Conservation (phyloP, 2,797 vertebrate species). For the Cyprinodon diabolis region DNA sequence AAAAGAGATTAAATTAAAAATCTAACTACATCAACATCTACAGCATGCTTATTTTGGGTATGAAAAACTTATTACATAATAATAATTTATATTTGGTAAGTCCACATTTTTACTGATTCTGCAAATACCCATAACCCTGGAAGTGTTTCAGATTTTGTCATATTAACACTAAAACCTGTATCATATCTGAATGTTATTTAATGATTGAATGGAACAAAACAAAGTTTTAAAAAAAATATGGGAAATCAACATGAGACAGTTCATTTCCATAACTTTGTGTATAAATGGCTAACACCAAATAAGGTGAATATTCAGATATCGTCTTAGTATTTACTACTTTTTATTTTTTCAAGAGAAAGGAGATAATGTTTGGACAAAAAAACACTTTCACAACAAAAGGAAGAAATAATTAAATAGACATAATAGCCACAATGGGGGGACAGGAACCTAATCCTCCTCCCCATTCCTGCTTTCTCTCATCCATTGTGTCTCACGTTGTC, state of each 20-base stretch:
- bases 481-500: conserved; percentile 27
- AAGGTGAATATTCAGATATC: neutral
- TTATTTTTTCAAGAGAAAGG: neutral
- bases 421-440: conserved; percentile 21
- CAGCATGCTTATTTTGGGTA: neutral
- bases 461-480: conserved; percentile 19
- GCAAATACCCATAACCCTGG: neutral
- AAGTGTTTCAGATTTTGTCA: neutral
- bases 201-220: neutral
- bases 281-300: neutral
- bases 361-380: neutral
- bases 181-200: neutral
- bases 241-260: neutral
- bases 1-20: neutral
- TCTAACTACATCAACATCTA: too few species aligned
- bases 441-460: conserved; percentile 30
- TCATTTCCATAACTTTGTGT: neutral
- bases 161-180: neutral
- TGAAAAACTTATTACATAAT: neutral
- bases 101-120: neutral
- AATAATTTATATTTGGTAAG: neutral
- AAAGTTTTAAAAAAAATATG: neutral
- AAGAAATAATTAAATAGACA: conserved; percentile 19
- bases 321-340: neutral
- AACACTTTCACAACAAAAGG: neutral